Percentiles rank a stretch among this genome's conserved stretches.
phyloP scores from a whole-genome alignment of 2,888 invertebrate species.

The Leptarthrus brevirostris region DNA sequence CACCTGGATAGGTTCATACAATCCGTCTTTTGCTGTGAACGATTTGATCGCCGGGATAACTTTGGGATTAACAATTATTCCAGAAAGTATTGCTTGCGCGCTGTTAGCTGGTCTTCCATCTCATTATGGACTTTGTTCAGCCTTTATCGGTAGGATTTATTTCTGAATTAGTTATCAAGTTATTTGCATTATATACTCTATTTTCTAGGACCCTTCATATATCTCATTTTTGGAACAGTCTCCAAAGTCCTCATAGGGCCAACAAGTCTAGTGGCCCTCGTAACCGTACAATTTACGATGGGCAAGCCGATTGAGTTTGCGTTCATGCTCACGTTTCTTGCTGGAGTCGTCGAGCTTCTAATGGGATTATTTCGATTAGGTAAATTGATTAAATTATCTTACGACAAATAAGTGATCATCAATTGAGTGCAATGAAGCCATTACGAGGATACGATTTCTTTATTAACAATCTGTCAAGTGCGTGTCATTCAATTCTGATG shows the following conservation, averaged over 20 bases:
- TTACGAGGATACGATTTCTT: no score
- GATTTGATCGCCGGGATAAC: slow-evolving; percentile 90
- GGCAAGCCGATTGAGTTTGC: slow-evolving; percentile 80
- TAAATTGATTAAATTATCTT: slow-evolving; percentile 62
- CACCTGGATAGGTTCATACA: slow-evolving; percentile 62
- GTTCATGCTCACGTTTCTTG: slow-evolving; percentile 80
- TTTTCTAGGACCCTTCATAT: slow-evolving; percentile 83
- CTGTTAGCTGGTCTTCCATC: slow-evolving; percentile 84
- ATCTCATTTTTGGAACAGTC: slow-evolving; percentile 87
- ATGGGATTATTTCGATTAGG: slow-evolving; percentile 85
- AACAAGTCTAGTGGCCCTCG: slow-evolving; percentile 82
- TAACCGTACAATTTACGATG: slow-evolving; percentile 81
- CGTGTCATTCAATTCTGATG: not conserved
- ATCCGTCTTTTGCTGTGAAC: slow-evolving; percentile 71
- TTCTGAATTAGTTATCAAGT: not conserved
- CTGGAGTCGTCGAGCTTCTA: slow-evolving; percentile 80
- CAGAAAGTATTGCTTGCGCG: slow-evolving; percentile 95
- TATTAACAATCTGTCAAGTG: not conserved
- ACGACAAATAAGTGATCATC: no score
- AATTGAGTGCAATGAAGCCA: no score
- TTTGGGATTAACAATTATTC: slow-evolving; percentile 90
- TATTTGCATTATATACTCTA: no score
- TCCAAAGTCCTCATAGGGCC: slow-evolving; percentile 89
- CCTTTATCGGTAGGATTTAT: slow-evolving; percentile 77
- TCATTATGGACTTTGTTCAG: slow-evolving; percentile 92